Evolutionary conservation across 2,797 vertebrate genomes (phyloP).

Genomic region (Gallirallus australis): DNA sequence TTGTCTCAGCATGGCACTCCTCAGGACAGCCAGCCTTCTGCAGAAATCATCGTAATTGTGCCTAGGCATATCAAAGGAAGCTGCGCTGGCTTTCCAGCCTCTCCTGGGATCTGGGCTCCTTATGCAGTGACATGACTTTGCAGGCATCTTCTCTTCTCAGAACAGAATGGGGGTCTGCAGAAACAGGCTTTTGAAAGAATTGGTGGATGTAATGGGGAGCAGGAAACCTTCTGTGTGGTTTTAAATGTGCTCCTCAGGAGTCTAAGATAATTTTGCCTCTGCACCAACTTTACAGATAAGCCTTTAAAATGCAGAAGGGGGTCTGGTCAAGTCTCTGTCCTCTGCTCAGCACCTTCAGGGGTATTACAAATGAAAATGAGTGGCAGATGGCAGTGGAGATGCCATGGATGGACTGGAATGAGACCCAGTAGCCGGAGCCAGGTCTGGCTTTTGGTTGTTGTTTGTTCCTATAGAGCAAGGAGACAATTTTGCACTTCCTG

Average conservation of each 20-base stretch:
- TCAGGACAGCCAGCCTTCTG: not conserved
- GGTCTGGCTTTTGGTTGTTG: not conserved
- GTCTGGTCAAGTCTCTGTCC: not conserved
- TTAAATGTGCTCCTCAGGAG: not conserved
- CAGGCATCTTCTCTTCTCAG: not conserved
- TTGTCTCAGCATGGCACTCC: not conserved
- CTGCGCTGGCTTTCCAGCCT: not conserved
- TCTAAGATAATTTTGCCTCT: not conserved
- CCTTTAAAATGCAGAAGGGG: not conserved
- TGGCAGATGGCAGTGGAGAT: not conserved
- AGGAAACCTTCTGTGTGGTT: not conserved
- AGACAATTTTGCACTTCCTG: not conserved
- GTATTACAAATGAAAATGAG: fast-evolving
- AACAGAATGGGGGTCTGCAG: not conserved
- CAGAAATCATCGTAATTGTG: not conserved
- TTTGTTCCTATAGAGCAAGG: not conserved
- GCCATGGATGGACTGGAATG: not conserved
- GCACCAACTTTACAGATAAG: not conserved
- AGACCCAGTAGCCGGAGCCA: not conserved
- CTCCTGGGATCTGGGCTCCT: not conserved
- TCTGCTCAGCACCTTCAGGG: not conserved
- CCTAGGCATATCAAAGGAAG: not conserved
- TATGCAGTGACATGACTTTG: not conserved
- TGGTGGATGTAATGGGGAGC: not conserved
- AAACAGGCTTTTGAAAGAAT: not conserved